phyloP scores from a whole-genome alignment of 2,888 invertebrate genomes.

The Cenopis cana region DNA sequence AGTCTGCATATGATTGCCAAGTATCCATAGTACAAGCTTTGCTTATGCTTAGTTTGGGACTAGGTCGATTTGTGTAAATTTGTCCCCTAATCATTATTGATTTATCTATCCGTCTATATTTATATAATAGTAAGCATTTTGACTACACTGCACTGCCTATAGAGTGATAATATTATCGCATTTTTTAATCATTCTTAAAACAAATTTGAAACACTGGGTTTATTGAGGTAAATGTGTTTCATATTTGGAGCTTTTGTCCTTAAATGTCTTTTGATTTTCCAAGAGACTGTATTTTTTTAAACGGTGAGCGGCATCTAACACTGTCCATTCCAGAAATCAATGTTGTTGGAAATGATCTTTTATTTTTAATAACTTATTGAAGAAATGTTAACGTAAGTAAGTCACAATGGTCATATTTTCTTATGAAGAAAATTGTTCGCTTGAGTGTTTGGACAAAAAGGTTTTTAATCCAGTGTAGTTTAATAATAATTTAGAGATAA shows the following conservation, averaged over 20 bases:
- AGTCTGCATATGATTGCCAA: too few species aligned
- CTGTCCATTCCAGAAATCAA: slow-evolving; percentile 43
- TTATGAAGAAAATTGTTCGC: slow-evolving; percentile 39
- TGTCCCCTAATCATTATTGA: too few species aligned
- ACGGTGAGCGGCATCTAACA: slow-evolving; percentile 12
- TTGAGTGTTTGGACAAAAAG: slow-evolving; percentile 31
- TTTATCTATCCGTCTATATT: background rate
- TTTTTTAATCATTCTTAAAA: background rate
- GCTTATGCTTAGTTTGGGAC: too few species aligned
- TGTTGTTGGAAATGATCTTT: slow-evolving; percentile 39
- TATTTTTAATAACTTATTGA: slow-evolving; percentile 45
- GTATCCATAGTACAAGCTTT: too few species aligned
- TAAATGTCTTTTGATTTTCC: background rate
- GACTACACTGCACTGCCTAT: background rate
- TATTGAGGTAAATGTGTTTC: too few species aligned
- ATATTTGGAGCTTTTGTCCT: background rate
- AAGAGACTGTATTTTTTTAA: slow-evolving; percentile 6
- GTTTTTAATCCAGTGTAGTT: background rate
- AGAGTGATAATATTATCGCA: background rate
- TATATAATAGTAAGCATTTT: background rate
- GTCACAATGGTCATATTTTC: slow-evolving; percentile 42
- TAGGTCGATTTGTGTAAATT: too few species aligned
- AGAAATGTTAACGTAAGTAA: slow-evolving; percentile 42
- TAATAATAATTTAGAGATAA: background rate
- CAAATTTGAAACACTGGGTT: too few species aligned